Conservation (phyloP, 2,888 invertebrate genomes). For the Drosophila meridionalis region DNA sequence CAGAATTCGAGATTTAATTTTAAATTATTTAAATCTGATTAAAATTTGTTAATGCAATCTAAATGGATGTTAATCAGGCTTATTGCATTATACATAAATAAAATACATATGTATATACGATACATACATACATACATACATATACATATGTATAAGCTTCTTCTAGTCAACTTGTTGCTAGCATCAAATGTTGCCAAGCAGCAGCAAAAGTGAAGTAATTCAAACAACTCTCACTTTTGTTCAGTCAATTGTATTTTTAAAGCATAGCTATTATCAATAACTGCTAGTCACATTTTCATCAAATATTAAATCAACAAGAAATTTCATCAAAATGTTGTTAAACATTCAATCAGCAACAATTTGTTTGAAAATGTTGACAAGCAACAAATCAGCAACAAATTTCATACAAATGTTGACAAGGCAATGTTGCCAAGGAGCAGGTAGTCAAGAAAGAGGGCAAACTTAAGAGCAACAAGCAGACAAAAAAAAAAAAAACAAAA, state of each 20-base stretch:
- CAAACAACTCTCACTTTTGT: not conserved
- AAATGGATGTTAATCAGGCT: not conserved
- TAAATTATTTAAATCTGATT: conserved; percentile 5
- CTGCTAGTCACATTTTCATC: not conserved
- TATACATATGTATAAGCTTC: not conserved
- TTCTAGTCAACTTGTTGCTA: not conserved
- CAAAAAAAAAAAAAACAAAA: conserved; percentile 25
- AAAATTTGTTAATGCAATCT: not conserved
- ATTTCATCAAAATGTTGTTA: not conserved
- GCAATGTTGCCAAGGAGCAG: not conserved
- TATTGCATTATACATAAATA: not conserved
- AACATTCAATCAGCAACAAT: not conserved
- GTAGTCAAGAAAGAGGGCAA: not conserved
- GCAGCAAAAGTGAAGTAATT: not conserved
- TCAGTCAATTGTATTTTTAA: not conserved
- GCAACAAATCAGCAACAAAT: conserved; percentile 8
- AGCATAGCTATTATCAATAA: not conserved
- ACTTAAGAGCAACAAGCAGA: conserved; percentile 9
- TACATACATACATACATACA: not conserved
- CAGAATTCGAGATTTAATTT: not conserved
- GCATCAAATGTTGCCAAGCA: not conserved
- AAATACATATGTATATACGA: not conserved
- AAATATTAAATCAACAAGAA: not conserved
- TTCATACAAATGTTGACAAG: not conserved
- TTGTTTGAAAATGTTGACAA: conserved; percentile 10